Conservation (phyloP, 1,140 invertebrate species). For the Leptinotarsa texana region DNA sequence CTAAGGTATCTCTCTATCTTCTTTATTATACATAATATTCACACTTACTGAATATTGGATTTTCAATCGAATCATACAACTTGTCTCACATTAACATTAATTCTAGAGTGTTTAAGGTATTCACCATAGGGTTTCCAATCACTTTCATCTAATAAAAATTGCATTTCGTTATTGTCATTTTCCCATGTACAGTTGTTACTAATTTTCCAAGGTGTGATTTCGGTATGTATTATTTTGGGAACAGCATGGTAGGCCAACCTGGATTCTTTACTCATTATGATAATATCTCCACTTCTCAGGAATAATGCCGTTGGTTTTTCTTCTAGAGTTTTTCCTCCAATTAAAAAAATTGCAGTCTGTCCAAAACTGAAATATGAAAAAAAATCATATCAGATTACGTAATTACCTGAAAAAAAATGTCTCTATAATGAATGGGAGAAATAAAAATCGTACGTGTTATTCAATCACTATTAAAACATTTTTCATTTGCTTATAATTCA, state of each 20-base stretch:
- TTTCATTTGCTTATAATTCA: no score
- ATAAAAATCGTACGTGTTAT: no score
- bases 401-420: no score
- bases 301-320: conserved; percentile 69
- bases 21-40: no score
- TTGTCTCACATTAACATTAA: conserved; percentile 80
- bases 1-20: no score
- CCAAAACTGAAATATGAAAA: conserved; percentile 72
- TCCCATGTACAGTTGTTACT: conserved; percentile 33
- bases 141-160: neutral
- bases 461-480: no score
- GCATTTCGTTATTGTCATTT: conserved; percentile 10
- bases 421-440: no score
- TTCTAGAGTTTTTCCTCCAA: conserved; percentile 72
- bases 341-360: conserved; percentile 82
- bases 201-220: conserved; percentile 59
- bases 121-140: conserved; percentile 61
- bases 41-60: neutral
- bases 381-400: conserved; percentile 3
- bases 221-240: conserved; percentile 69
- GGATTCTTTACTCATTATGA: conserved; percentile 79
- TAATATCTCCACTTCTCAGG: conserved; percentile 78
- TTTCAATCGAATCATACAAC: conserved; percentile 54
- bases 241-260: conserved; percentile 82
- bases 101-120: conserved; percentile 67